These are phyloP conservation scores for Delphinapterus leucas DNA, from an alignment of 2,113 vertebrate species.

Conservation along the genomic window DNA sequence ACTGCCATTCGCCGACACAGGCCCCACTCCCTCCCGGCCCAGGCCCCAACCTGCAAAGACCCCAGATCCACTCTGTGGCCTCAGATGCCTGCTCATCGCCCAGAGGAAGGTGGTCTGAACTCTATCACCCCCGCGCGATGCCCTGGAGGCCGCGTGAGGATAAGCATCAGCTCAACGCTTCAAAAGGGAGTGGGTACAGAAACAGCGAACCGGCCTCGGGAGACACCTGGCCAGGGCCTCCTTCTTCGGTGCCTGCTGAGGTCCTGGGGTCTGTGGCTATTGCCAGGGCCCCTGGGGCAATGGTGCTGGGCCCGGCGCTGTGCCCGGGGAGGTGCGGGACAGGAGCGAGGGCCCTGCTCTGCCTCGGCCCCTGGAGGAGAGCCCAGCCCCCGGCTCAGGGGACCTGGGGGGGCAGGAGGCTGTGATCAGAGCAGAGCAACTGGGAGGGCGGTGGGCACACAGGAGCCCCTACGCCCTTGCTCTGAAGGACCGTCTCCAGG, in stretches of 20 bases:
- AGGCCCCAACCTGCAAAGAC: neutral
- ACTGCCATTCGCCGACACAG: neutral
- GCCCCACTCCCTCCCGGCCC: neutral
- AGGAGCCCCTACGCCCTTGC: neutral
- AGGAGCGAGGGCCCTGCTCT: neutral
- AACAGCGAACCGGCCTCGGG: neutral
- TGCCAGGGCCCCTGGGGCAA: too few species aligned
- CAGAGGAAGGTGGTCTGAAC: neutral
- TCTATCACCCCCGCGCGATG: too few species aligned
- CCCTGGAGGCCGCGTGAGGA: rapidly evolving
- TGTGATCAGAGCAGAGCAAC: neutral
- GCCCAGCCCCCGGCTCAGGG: too few species aligned
- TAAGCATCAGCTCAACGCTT: neutral
- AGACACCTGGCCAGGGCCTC: neutral
- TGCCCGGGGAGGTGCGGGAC: neutral
- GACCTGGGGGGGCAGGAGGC: neutral
- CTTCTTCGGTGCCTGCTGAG: neutral
- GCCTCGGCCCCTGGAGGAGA: too few species aligned
- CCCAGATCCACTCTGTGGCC: neutral
- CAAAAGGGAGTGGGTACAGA: neutral
- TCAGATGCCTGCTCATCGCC: too few species aligned
- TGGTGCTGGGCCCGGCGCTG: rapidly evolving
- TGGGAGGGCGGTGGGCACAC: neutral
- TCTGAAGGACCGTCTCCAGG: neutral
- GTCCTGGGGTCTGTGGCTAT: neutral